A percentile compares a stretch with the other conserved stretches of the same genome.
These are phyloP conservation scores for Cyprinodon tularosa DNA, from an alignment of 2,113 vertebrate genomes.

Conservation along the genomic window DNA sequence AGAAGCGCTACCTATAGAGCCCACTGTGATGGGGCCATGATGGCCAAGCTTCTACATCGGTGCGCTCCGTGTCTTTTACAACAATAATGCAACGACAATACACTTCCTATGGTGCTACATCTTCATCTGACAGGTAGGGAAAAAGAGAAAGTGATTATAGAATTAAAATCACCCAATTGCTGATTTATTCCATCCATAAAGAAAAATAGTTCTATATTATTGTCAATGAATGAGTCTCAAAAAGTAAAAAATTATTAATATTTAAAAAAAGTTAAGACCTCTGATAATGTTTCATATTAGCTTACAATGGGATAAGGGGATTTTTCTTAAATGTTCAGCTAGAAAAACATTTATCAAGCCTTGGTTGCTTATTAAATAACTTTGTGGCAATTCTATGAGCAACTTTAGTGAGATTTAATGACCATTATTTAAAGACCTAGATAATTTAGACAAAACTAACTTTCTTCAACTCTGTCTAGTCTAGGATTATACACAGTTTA, in stretches of 20 bases:
- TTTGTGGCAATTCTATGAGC: neutral
- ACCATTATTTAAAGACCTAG: neutral
- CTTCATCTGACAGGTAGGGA: too few species aligned
- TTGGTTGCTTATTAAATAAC: neutral
- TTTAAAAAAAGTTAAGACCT: too few species aligned
- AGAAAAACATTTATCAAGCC: too few species aligned
- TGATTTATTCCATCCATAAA: too few species aligned
- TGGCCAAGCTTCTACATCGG: conserved; percentile 16
- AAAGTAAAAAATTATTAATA: too few species aligned
- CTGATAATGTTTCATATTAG: too few species aligned
- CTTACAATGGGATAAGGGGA: neutral
- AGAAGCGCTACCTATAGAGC: neutral
- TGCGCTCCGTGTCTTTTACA: conserved; percentile 16
- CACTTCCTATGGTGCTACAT: conserved; percentile 45
- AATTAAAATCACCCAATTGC: too few species aligned
- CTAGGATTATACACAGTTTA: too few species aligned
- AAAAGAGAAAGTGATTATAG: too few species aligned
- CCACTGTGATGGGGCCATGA: conserved; percentile 9
- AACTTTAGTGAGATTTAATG: neutral
- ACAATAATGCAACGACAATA: conserved; percentile 42
- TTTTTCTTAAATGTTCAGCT: neutral
- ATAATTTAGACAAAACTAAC: neutral
- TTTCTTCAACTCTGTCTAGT: too few species aligned
- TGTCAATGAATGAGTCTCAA: too few species aligned
- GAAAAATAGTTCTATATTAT: too few species aligned